A percentile compares a stretch with the other conserved stretches of the same genome.
Evolutionary conservation across 2,113 vertebrate species (phyloP).

Genomic region (Hippolais icterina): DNA sequence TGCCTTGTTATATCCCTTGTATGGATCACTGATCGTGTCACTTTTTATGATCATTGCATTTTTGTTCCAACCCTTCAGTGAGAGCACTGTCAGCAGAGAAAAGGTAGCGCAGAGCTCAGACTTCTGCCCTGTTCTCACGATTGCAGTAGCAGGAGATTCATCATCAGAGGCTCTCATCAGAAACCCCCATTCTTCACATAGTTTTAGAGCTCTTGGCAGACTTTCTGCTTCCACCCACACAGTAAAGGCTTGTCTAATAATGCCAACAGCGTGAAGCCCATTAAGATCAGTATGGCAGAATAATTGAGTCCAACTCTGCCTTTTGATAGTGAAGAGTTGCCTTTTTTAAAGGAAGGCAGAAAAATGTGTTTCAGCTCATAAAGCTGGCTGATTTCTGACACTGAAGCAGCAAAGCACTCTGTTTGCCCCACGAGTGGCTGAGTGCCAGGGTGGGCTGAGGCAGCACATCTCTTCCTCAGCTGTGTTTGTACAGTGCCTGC

Average conservation of each 20-base stretch:
- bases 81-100: background rate
- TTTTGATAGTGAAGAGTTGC: background rate
- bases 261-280: background rate
- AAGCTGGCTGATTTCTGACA: background rate
- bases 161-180: slow-evolving; percentile 22
- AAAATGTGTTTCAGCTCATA: background rate
- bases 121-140: background rate
- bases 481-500: background rate
- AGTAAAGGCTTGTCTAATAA: slow-evolving; percentile 3
- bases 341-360: background rate
- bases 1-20: background rate
- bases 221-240: slow-evolving; percentile 22
- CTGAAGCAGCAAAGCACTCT: background rate
- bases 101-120: background rate
- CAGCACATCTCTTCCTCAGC: accelerated
- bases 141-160: background rate
- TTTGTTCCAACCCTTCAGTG: background rate
- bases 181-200: slow-evolving; percentile 41
- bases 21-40: background rate
- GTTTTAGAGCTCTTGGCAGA: slow-evolving; percentile 30
- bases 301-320: background rate
- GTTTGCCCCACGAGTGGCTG: background rate
- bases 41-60: background rate
- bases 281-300: background rate
- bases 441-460: accelerated